Evolutionary conservation across 1,140 invertebrate species (phyloP).

Genomic region (Lycorma delicatula): DNA sequence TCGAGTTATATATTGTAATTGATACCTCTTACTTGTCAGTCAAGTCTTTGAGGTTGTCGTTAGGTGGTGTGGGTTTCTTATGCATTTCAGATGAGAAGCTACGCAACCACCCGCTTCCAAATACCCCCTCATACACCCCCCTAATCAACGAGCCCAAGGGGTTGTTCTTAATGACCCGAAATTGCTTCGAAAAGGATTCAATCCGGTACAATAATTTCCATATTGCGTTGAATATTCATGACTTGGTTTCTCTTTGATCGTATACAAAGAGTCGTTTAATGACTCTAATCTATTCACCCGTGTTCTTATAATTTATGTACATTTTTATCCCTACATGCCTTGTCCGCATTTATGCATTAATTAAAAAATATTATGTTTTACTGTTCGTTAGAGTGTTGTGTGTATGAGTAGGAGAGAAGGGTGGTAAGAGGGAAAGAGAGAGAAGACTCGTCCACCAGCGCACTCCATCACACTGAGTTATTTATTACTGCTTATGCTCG

Average conservation of each 20-base stretch:
- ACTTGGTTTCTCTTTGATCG: slow-evolving; percentile 2
- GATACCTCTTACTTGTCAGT: too few species aligned
- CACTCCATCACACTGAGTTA: slow-evolving; percentile 1
- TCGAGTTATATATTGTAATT: too few species aligned
- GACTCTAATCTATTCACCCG: neutral
- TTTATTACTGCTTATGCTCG: neutral
- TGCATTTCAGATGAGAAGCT: neutral
- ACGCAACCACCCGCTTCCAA: too few species aligned
- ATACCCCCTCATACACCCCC: too few species aligned
- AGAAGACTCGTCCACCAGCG: neutral
- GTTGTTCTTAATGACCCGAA: slow-evolving; percentile 1
- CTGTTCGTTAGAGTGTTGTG: neutral
- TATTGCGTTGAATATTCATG: neutral
- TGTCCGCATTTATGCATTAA: neutral
- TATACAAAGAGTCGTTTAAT: neutral
- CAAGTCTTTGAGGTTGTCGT: too few species aligned
- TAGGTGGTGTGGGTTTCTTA: slow-evolving; percentile 3
- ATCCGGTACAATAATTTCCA: neutral
- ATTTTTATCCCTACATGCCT: slow-evolving; percentile 2
- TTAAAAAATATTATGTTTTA: slow-evolving; percentile 4
- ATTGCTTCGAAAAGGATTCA: neutral
- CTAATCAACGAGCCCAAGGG: neutral
- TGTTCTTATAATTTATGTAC: neutral
- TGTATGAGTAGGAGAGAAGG: too few species aligned
- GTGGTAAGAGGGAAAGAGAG: neutral